These are phyloP conservation scores for Leptestheria dahalacensis DNA, from an alignment of 1,140 invertebrate species.

Conservation along the genomic window DNA sequence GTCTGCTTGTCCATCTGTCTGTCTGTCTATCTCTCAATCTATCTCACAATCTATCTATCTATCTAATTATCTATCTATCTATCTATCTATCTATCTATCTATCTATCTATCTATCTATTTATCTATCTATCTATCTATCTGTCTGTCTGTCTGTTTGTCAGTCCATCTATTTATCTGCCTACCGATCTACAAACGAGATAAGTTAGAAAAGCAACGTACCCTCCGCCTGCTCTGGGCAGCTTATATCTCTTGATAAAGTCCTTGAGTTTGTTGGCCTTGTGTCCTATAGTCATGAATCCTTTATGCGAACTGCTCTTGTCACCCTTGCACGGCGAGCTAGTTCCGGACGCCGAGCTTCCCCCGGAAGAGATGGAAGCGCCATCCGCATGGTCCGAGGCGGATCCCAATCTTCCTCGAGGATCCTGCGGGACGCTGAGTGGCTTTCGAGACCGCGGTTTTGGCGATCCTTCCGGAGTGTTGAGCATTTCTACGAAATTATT, in stretches of 20 bases:
- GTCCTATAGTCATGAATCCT: slow-evolving; percentile 67
- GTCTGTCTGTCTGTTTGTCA: no score
- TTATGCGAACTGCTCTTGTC: slow-evolving; percentile 36
- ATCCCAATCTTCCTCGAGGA: not conserved
- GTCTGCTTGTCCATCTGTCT: no score
- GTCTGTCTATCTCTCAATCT: no score
- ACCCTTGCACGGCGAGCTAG: slow-evolving; percentile 29
- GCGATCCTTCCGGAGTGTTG: slow-evolving; percentile 65
- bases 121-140: no score
- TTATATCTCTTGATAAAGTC: slow-evolving; percentile 76
- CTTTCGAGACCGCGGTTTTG: slow-evolving; percentile 44
- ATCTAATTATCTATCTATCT: no score
- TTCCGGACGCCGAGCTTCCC: slow-evolving; percentile 1
- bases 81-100: no score
- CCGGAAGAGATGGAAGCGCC: not conserved
- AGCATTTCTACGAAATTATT: slow-evolving; percentile 73
- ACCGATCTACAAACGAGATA: no score
- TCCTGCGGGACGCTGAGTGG: slow-evolving; percentile 25
- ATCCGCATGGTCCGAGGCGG: slow-evolving; percentile 1
- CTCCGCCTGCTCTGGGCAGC: slow-evolving; percentile 6
- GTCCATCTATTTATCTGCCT: no score
- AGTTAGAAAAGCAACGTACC: slow-evolving; percentile 3
- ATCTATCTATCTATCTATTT: no score
- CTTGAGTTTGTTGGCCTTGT: slow-evolving; percentile 56
- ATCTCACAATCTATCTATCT: no score